Conservation (phyloP, 1,140 invertebrate species). For the Penaeus vannamei region DNA sequence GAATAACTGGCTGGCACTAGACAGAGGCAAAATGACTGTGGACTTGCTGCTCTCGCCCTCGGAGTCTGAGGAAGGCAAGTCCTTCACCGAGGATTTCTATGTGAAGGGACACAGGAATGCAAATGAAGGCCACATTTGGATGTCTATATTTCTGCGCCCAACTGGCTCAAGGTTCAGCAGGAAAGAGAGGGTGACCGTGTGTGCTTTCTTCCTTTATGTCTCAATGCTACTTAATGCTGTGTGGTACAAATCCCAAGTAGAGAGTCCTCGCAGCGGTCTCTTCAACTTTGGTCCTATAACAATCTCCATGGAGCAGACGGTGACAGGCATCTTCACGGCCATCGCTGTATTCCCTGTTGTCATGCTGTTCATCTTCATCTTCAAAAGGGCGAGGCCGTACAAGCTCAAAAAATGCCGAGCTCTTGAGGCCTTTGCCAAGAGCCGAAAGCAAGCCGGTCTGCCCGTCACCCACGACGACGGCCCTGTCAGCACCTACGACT, state of each 20-base stretch:
- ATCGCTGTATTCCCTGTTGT: constrained; percentile 45
- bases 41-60: constrained; percentile 23
- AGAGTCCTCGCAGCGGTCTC: constrained; percentile 30
- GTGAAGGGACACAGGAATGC: constrained; percentile 38
- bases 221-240: constrained; percentile 37
- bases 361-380: constrained; percentile 50
- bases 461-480: constrained; percentile 18
- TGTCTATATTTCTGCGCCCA: constrained; percentile 44
- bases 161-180: constrained; percentile 47
- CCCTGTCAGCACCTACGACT: not conserved
- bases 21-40: not conserved
- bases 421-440: constrained; percentile 14
- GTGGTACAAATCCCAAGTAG: constrained; percentile 36
- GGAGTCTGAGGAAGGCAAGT: not conserved
- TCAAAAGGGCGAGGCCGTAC: constrained; percentile 63
- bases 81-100: constrained; percentile 26
- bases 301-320: constrained; percentile 43
- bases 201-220: constrained; percentile 31
- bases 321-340: constrained; percentile 42
- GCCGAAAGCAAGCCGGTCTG: constrained; percentile 1
- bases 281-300: constrained; percentile 43
- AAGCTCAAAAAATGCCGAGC: constrained; percentile 35
- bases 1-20: constrained; percentile 8
- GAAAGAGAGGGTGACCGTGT: constrained; percentile 32
- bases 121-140: constrained; percentile 50